Evolutionary conservation across 2,113 vertebrate genomes (phyloP), one percentile per base, ranked within the genome.

Genomic region (Canis aureus): DNA sequence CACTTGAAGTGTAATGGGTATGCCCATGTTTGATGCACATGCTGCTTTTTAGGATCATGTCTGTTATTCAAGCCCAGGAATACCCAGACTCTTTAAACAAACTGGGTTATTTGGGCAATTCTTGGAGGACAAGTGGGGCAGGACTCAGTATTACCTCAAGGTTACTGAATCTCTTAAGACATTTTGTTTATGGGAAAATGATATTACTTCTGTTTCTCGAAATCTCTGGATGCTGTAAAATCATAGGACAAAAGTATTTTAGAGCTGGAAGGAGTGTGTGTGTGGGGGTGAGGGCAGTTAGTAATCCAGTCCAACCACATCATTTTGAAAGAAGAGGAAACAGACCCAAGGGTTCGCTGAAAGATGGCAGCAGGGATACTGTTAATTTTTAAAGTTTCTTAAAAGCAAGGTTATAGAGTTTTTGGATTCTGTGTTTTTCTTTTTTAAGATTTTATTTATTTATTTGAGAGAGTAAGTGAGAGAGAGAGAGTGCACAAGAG

Each of bases 271-370:
- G n/a, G 59, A 22, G 13, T 88, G 57, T 4, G 49, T 51, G 38
- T 25, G 7, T 12, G 19, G 25, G 23, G 2, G 10, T 3, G 7
- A 16, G 22, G 1, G 9, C 1, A 22, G 3, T 23, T 84, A 66
- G 27, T 90, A 79, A 83, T 88, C 11, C 59, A 69, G 49, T 69
- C 27, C 29, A 81, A 74, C 16, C 19, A 25, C 85, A 93, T 83
- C 6, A 8, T 86, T 93, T 86, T 29, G 53, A 88, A 60, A 92
- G 25, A 89, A 92, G 62, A 78, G 35, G 71, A 78, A 83, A 29
- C 8, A 23, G 62, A 16, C n/a, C n/a, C 55, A 35, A 20, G 55
- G 22, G 35, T 64, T 38, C 22, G 38, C 53, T 27, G 67, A 87
- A 93, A 87, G 35, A 55, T 73, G n/a, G 32, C 91, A n/a, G 32